Base-by-base conservation (phyloP, 2,797 vertebrate species). In the Phalanger gymnotis region DNA sequence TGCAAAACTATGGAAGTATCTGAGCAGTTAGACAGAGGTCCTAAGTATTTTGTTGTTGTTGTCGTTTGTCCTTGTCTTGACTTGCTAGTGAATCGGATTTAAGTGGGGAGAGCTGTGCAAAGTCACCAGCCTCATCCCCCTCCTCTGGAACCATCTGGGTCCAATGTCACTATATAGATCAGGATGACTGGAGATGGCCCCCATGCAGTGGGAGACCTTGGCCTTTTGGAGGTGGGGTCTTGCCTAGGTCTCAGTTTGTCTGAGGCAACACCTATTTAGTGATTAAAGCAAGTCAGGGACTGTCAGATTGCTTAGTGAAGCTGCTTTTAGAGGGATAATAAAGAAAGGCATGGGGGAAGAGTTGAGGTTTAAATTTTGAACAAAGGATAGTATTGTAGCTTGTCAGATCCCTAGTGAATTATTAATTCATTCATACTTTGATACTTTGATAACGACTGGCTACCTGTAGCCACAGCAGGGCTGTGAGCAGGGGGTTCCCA, bases 281-380 rank as follows among this genome's bases (percentile, higher is more conserved):
- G n/a, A 73, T 40, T 81, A 87, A 10, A 47, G 92, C 4, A 0
- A 81, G 91, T 53, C 31, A 91, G 66, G 54, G 52, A 0, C 93
- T 54, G 22, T 7, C 47, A 56, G 7, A 10, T 47, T 90, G 56
- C 53, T 53, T 93, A 94, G 0, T 0, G 30, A 93, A 53, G n/a
- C 92, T 92, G 47, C n/a, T 95, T 95, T 92, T 91, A 54, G 40
- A 54, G n/a, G 13, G 30, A 58, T 81, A 58, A 81, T 54, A 19
- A 81, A 51, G 89, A 40, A 73, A 73, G 55, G 30, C 94, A 95
- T 96, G 91, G 90, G 91, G 40, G 58, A 53, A 28, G 30, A 55
- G 87, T 30, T 54, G 51, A 58, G n/a, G 92, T 94, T 96, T 93
- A 87, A 97, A 92, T 95, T 53, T 92, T 92, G 27, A 92, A 40